Base-by-base conservation (phyloP, 2,888 invertebrate genomes). In the Mamestra brassicae region DNA sequence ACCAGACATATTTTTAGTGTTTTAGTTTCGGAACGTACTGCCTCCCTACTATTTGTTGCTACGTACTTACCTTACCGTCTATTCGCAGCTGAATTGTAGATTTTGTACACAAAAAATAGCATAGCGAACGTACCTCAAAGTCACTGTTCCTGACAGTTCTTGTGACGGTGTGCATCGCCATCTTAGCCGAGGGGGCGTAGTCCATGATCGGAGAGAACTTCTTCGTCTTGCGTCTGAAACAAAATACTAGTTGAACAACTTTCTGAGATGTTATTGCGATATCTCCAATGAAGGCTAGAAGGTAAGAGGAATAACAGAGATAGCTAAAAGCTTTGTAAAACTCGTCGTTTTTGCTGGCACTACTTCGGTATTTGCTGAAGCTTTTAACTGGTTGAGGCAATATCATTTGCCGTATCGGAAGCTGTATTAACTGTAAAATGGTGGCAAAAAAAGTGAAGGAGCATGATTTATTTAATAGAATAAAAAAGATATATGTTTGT, bases 131-230 rank as follows among this genome's bases (percentile, higher is more conserved):
- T 91, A 95, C 95, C 90, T 93, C 93, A 78, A 89, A 90, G 52
- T 95, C 93, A 72, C 95, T 96, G 74, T 96, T 94, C 78, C 96
- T 92, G 17, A 90, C 92, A 1, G 94, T 95, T 75, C 96, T 92
- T 0, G 95, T 93, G 26, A 95, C 91, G 0, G 94, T 89, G 82
- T 94, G 95, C 61, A 91, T 84, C 3, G 91, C 80, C 79, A 89
- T 84, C 79, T 92, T 93, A 11, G 87, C 81, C 4, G 81, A 81
- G 6, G 85, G 77, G 11, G 87, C 38, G 74, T 67, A 58, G 11
- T 93, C 91, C 34, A 79, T 73, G 72, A 78, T 90, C 2, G 92
- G 84, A 3, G 88, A 76, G 82, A 88, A 95, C 83, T 96, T 96
- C 90, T 96, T 96, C 1, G 90, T 93, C 86, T 94, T 95, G 17